Evolutionary conservation across 2,888 invertebrate genomes (phyloP).

Genomic region (Epistrophe grossulariae): DNA sequence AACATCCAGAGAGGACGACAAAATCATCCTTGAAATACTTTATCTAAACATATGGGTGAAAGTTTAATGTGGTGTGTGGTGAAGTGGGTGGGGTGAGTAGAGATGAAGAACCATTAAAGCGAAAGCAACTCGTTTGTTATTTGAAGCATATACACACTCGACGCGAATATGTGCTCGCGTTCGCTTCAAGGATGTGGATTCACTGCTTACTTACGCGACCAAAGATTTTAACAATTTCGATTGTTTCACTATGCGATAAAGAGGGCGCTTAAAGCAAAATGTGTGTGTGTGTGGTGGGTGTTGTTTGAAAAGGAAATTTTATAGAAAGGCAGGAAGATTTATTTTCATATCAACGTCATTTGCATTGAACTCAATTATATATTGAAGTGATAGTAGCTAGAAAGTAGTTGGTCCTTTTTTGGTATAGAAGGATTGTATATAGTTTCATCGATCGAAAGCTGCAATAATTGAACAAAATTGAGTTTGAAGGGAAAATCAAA

Average conservation of each 20-base stretch:
- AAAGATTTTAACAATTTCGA: constrained; percentile 23
- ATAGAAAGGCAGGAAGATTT: constrained; percentile 12
- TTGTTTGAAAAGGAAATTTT: neutral
- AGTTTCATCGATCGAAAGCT: constrained; percentile 23
- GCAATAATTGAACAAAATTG: constrained; percentile 40
- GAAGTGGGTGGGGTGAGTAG: neutral
- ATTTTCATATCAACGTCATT: constrained; percentile 25
- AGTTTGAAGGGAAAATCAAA: constrained; percentile 38
- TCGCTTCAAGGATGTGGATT: constrained; percentile 16
- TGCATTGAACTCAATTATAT: constrained; percentile 32
- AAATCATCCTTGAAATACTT: constrained; percentile 34
- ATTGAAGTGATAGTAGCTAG: constrained; percentile 13
- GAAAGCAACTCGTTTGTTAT: constrained; percentile 7
- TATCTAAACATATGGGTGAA: constrained; percentile 31
- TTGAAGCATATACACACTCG: constrained; percentile 11
- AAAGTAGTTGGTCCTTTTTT: constrained; percentile 2
- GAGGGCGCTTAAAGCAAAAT: neutral
- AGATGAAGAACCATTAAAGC: constrained; percentile 2
- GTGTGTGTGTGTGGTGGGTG: neutral
- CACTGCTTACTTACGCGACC: constrained; percentile 27
- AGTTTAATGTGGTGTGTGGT: constrained; percentile 29
- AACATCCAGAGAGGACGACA: constrained; percentile 27
- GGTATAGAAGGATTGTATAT: neutral
- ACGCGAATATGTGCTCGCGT: constrained; percentile 5
- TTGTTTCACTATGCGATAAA: constrained; percentile 15